Evolutionary conservation across 2,113 vertebrate genomes (phyloP).

Genomic region (Mormyrus iriodes): DNA sequence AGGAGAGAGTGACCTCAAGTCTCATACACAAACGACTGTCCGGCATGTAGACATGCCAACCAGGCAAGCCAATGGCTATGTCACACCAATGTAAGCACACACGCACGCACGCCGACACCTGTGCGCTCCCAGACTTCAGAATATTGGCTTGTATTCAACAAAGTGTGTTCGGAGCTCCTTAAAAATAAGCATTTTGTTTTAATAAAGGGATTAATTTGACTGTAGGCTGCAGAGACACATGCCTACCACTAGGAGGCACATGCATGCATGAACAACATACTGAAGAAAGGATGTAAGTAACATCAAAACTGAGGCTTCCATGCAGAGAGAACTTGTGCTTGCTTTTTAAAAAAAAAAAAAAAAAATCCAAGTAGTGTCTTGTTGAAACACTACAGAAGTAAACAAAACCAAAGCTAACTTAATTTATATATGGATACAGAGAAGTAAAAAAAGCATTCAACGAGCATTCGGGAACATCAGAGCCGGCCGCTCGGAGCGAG

Average conservation of each 20-base stretch:
- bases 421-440: slow-evolving; percentile 25
- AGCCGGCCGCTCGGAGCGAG: slow-evolving; percentile 14
- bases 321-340: slow-evolving; percentile 28
- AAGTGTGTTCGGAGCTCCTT: slow-evolving; percentile 20
- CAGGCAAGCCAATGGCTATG: not conserved
- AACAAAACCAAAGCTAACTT: slow-evolving; percentile 28
- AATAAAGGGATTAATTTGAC: not conserved
- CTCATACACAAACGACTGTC: not conserved
- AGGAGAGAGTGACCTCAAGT: not conserved
- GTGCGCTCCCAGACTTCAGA: slow-evolving; percentile 10
- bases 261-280: not conserved
- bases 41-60: not conserved
- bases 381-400: slow-evolving; percentile 27
- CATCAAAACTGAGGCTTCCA: not conserved
- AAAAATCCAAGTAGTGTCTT: slow-evolving; percentile 15
- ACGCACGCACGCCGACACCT: not conserved
- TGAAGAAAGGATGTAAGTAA: not conserved
- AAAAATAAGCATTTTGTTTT: slow-evolving; percentile 19
- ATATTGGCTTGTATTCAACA: slow-evolving; percentile 26
- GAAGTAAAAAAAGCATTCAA: slow-evolving; percentile 15
- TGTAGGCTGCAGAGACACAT: not conserved
- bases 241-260: not conserved
- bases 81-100: not conserved
- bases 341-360: slow-evolving; percentile 20
- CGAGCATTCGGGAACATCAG: slow-evolving; percentile 10